Percentiles rank a stretch among this genome's conserved stretches.
These are phyloP conservation scores for Paralvinella palmiformis DNA, from an alignment of 1,140 invertebrate genomes.

Conservation along the genomic window DNA sequence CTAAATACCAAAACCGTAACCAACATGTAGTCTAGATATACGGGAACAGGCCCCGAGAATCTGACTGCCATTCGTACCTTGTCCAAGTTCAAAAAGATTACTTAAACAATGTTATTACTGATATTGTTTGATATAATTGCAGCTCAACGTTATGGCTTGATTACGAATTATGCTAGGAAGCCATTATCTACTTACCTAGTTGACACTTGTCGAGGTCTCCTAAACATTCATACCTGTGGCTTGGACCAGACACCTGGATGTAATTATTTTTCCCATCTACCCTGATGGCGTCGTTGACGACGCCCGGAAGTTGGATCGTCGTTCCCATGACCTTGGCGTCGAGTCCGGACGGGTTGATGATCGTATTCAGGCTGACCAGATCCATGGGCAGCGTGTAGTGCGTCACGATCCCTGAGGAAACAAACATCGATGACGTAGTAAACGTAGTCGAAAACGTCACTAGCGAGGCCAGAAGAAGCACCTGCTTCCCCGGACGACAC, in stretches of 20 bases:
- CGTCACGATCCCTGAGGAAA: constrained; percentile 22
- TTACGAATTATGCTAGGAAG: not conserved
- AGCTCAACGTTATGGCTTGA: too few relatives aligned
- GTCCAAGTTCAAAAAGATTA: too few relatives aligned
- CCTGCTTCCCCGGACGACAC: too few relatives aligned
- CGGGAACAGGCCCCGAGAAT: too few relatives aligned
- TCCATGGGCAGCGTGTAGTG: constrained; percentile 45
- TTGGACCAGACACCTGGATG: constrained; percentile 35
- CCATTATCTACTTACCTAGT: constrained; percentile 34
- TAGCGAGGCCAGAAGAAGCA: too few relatives aligned
- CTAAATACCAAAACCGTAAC: too few relatives aligned
- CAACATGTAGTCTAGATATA: too few relatives aligned
- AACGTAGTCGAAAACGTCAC: too few relatives aligned
- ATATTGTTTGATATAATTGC: too few relatives aligned
- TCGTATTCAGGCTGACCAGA: constrained; percentile 17
- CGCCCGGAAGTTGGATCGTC: constrained; percentile 29
- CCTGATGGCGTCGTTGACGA: constrained; percentile 31
- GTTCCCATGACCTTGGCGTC: constrained; percentile 33
- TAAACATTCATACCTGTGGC: constrained; percentile 43
- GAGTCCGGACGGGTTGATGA: constrained; percentile 42
- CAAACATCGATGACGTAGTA: too few relatives aligned
- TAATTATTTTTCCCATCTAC: constrained; percentile 30
- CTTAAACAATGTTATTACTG: too few relatives aligned
- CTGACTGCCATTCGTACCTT: too few relatives aligned
- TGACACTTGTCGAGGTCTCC: constrained; percentile 40